These are phyloP conservation scores for Hydrolagus affinis DNA, from an alignment of 2,113 vertebrate genomes.

Conservation along the genomic window DNA sequence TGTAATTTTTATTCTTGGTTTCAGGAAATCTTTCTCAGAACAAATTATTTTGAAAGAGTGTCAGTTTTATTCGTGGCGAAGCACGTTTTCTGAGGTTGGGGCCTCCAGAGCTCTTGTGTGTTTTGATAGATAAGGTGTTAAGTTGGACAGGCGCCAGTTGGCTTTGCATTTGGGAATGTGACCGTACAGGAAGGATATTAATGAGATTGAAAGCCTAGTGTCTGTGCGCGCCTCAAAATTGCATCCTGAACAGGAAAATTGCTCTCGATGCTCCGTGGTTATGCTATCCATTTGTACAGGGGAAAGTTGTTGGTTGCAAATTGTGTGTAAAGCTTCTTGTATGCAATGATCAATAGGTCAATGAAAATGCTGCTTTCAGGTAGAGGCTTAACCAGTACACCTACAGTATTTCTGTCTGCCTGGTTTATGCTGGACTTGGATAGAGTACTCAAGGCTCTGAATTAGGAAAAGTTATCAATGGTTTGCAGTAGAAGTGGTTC, in stretches of 20 bases:
- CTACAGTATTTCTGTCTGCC: too few species aligned
- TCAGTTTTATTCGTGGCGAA: slow-evolving; percentile 16
- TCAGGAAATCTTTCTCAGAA: background rate
- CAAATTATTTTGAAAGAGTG: slow-evolving; percentile 10
- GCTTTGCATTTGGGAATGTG: slow-evolving; percentile 21
- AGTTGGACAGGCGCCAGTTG: slow-evolving; percentile 15
- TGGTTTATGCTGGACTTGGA: too few species aligned
- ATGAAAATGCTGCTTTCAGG: too few species aligned
- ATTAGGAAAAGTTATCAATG: too few species aligned
- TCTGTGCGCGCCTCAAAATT: background rate
- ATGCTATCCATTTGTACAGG: too few species aligned
- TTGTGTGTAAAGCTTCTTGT: too few species aligned
- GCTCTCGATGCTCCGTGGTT: too few species aligned
- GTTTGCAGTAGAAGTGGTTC: too few species aligned
- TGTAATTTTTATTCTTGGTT: background rate
- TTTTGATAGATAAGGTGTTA: slow-evolving; percentile 26
- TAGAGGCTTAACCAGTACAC: too few species aligned
- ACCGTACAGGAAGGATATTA: background rate
- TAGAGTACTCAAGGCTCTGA: too few species aligned
- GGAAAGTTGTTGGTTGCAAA: too few species aligned
- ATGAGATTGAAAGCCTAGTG: slow-evolving; percentile 21
- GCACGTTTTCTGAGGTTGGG: background rate
- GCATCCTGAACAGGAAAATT: background rate
- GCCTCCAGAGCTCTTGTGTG: slow-evolving; percentile 17
- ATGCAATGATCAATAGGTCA: too few species aligned